These are phyloP conservation scores for Melanostoma scalare DNA, from an alignment of 2,888 invertebrate genomes.

Conservation along the genomic window DNA sequence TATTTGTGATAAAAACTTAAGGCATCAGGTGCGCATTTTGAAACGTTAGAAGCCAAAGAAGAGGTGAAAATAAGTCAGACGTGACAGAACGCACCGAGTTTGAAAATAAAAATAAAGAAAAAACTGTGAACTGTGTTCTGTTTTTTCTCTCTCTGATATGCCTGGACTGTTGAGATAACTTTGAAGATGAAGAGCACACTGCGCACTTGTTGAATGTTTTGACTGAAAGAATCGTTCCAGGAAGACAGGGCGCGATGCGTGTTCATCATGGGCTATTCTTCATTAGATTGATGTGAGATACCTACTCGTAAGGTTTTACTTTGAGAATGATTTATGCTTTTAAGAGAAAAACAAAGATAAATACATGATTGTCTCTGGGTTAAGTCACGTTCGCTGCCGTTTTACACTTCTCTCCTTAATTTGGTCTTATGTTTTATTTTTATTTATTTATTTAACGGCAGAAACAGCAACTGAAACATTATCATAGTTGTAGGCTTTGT, in stretches of 20 bases:
- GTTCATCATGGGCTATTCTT: slow-evolving; percentile 25
- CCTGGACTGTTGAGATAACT: not conserved
- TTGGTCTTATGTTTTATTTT: not conserved
- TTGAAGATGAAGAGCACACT: slow-evolving; percentile 20
- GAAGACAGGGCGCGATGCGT: slow-evolving; percentile 35
- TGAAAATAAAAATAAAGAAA: not conserved
- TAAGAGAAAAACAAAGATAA: not conserved
- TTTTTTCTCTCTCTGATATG: not conserved
- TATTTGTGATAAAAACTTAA: slow-evolving; percentile 53
- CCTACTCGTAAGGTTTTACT: not conserved
- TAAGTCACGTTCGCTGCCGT: slow-evolving; percentile 20
- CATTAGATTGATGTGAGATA: slow-evolving; percentile 25
- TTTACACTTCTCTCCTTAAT: slow-evolving; percentile 33
- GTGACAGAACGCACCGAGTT: slow-evolving; percentile 62
- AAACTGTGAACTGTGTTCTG: not conserved
- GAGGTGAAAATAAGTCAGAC: slow-evolving; percentile 69
- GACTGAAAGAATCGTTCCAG: slow-evolving; percentile 48
- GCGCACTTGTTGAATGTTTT: slow-evolving; percentile 56
- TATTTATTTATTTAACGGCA: no score
- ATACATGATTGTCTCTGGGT: slow-evolving; percentile 22
- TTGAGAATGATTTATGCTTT: slow-evolving; percentile 21
- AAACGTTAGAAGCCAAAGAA: slow-evolving; percentile 55
- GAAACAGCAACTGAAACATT: no score
- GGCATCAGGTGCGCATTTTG: slow-evolving; percentile 65
- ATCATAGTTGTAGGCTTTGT: no score